phyloP scores from a whole-genome alignment of 2,113 vertebrate genomes.

The Epinephelus fuscoguttatus region DNA sequence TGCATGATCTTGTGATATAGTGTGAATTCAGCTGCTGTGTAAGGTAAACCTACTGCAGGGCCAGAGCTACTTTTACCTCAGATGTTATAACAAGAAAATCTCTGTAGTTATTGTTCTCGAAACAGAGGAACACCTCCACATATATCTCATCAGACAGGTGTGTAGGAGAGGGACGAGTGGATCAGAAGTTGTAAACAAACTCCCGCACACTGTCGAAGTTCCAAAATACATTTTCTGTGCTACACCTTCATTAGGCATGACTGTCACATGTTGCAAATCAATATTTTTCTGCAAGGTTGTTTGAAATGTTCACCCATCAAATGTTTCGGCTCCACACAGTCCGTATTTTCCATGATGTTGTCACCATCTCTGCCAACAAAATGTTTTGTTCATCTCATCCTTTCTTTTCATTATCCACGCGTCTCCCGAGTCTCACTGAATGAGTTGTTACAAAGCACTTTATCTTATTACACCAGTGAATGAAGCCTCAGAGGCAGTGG shows the following conservation, averaged over 20 bases:
- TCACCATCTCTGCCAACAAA: constrained; percentile 45
- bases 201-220: too few species aligned
- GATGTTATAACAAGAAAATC: constrained; percentile 9
- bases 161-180: too few species aligned
- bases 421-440: constrained; percentile 19
- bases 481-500: constrained; percentile 8
- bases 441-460: constrained; percentile 44
- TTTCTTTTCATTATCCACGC: constrained; percentile 51
- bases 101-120: constrained; percentile 1
- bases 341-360: constrained; percentile 29
- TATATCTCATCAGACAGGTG: too few species aligned
- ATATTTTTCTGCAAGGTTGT: too few species aligned
- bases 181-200: too few species aligned
- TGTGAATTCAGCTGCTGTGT: not conserved
- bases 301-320: not conserved
- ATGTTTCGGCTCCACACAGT: constrained; percentile 17
- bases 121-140: too few species aligned
- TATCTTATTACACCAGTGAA: constrained; percentile 53
- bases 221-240: too few species aligned
- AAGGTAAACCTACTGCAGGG: not conserved
- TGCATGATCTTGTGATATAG: too few species aligned
- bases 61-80: constrained; percentile 12
- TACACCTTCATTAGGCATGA: too few species aligned
- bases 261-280: too few species aligned
- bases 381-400: constrained; percentile 37